Conservation (phyloP, 2,113 vertebrate species). For the Forbesichthys papilliferus region DNA sequence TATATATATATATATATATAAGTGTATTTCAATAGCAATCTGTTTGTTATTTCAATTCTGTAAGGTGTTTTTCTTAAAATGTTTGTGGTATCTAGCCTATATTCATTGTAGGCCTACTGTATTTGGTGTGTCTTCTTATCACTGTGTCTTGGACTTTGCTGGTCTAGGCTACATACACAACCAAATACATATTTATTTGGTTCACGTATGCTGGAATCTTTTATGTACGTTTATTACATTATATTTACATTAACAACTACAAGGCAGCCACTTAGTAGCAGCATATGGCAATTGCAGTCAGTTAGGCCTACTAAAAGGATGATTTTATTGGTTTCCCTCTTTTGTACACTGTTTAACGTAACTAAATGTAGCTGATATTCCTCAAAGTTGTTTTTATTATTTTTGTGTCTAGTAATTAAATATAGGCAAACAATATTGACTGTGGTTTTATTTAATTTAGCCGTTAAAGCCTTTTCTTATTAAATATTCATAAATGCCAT, state of each 20-base stretch:
- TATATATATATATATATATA: background rate
- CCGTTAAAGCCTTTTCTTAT: too few relatives aligned
- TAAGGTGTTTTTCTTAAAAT: background rate
- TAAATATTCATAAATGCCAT: too few relatives aligned
- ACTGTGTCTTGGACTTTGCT: background rate
- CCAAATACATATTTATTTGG: too few relatives aligned
- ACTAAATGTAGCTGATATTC: too few relatives aligned
- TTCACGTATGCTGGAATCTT: background rate
- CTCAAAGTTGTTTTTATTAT: too few relatives aligned
- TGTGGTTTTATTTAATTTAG: too few relatives aligned
- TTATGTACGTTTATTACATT: background rate
- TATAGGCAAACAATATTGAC: too few relatives aligned
- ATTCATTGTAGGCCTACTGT: background rate
- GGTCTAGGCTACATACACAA: too few relatives aligned
- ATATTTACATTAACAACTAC: background rate
- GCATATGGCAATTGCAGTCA: background rate
- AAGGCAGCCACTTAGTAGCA: too few relatives aligned
- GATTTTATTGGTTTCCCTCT: too few relatives aligned
- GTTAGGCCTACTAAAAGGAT: background rate
- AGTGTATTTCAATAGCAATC: background rate
- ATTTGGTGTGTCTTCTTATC: background rate
- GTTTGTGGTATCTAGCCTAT: background rate
- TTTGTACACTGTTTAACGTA: too few relatives aligned
- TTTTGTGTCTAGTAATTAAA: too few relatives aligned
- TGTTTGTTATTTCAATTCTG: background rate